phyloP scores from a whole-genome alignment of 2,888 invertebrate species.

The Metallyticus violacea region DNA sequence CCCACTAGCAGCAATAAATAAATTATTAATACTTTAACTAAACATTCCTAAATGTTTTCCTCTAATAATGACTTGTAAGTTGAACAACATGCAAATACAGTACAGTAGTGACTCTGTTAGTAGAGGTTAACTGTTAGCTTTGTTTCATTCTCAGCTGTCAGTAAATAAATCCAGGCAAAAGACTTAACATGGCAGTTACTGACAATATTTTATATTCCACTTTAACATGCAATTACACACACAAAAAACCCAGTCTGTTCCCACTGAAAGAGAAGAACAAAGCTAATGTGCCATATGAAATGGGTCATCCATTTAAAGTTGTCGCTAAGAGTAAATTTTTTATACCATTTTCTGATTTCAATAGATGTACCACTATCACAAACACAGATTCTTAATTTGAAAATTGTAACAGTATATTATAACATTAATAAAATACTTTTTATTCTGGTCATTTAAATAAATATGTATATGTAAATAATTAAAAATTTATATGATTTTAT shows the following conservation, averaged over 20 bases:
- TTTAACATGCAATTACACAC: slow-evolving; percentile 16
- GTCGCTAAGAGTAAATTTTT: too few relatives aligned
- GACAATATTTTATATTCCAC: background rate
- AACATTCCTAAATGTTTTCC: too few relatives aligned
- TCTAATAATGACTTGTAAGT: background rate
- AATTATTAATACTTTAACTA: too few relatives aligned
- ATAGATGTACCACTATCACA: too few relatives aligned
- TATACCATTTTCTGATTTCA: too few relatives aligned
- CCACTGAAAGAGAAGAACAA: slow-evolving; percentile 18
- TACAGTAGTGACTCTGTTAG: slow-evolving; percentile 1
- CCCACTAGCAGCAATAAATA: too few relatives aligned
- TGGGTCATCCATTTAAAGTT: background rate
- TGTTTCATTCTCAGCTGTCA: slow-evolving; percentile 7
- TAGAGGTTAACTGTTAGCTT: background rate
- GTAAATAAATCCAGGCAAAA: slow-evolving; percentile 8
- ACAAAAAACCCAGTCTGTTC: slow-evolving; percentile 3
- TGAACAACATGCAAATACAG: slow-evolving; percentile 16
- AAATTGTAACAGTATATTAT: too few relatives aligned
- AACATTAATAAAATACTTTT: too few relatives aligned
- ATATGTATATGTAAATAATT: too few relatives aligned
- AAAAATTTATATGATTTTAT: too few relatives aligned
- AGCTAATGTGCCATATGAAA: background rate
- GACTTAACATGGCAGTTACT: background rate
- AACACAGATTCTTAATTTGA: too few relatives aligned
- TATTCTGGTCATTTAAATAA: too few relatives aligned